phyloP scores from a whole-genome alignment of 2,113 vertebrate species.

The Pseudorhombus dupliciocellatus region DNA sequence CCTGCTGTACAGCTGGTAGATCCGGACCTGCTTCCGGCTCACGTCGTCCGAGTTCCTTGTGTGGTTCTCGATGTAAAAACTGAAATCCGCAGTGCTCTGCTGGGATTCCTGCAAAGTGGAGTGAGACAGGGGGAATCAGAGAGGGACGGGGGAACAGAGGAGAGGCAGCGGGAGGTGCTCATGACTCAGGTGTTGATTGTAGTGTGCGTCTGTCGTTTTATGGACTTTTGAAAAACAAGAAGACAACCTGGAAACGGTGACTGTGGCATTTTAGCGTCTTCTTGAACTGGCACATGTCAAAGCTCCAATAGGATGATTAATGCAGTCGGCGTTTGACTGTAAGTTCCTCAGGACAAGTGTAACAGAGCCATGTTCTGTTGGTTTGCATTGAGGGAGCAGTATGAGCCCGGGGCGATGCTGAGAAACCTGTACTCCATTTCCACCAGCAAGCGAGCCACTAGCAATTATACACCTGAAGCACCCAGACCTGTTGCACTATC shows the following conservation, averaged over 20 bases:
- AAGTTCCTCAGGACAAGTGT: slow-evolving; percentile 49
- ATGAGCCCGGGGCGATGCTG: slow-evolving; percentile 65
- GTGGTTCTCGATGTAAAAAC: slow-evolving; percentile 85
- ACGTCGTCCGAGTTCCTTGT: slow-evolving; percentile 82
- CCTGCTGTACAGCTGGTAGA: slow-evolving; percentile 85
- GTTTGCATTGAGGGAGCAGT: slow-evolving; percentile 29
- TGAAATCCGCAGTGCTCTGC: slow-evolving; percentile 82
- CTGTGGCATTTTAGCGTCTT: slow-evolving; percentile 51
- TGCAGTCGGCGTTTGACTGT: slow-evolving; percentile 45
- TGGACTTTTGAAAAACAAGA: slow-evolving; percentile 47
- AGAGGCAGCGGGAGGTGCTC: slow-evolving; percentile 31
- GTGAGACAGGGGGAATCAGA: slow-evolving; percentile 30
- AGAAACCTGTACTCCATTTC: slow-evolving; percentile 78
- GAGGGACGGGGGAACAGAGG: slow-evolving; percentile 4
- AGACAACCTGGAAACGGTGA: slow-evolving; percentile 49
- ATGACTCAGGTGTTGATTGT: slow-evolving; percentile 61
- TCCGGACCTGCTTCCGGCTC: slow-evolving; percentile 84
- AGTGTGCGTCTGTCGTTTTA: slow-evolving; percentile 58
- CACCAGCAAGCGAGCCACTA: slow-evolving; percentile 78
- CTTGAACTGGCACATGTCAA: slow-evolving; percentile 54
- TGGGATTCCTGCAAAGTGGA: slow-evolving; percentile 78
- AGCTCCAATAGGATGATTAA: slow-evolving; percentile 54
- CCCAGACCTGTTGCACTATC: slow-evolving; percentile 81
- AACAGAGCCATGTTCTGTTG: slow-evolving; percentile 20
- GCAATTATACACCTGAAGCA: slow-evolving; percentile 85